These are phyloP conservation scores for Drosophila pachea DNA, from an alignment of 1,140 invertebrate genomes.

Conservation along the genomic window DNA sequence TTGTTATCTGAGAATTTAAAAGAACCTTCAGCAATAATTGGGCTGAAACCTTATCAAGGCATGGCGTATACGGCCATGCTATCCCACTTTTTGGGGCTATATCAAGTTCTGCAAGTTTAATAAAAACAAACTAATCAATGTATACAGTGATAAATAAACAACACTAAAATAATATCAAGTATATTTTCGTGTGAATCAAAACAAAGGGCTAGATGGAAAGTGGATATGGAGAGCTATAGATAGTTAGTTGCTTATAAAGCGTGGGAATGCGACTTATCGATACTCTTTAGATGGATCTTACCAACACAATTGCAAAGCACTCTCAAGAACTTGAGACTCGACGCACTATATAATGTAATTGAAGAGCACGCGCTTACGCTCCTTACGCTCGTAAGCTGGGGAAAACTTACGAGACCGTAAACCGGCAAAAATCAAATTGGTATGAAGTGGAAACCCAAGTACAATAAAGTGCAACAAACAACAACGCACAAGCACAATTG, in stretches of 20 bases:
- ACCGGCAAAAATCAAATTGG: slow-evolving; percentile 33
- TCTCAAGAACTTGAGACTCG: neutral
- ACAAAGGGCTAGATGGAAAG: neutral
- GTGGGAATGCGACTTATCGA: neutral
- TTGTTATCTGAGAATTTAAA: neutral
- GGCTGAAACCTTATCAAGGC: neutral
- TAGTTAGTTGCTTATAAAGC: no score
- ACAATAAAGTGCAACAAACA: slow-evolving; percentile 21
- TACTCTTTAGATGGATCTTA: neutral
- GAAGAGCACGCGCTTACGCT: neutral
- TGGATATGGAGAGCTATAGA: neutral
- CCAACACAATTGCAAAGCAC: neutral
- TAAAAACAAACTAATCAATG: neutral
- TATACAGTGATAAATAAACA: slow-evolving; percentile 4
- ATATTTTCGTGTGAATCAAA: neutral
- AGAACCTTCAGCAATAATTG: neutral
- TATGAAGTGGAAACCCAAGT: slow-evolving; percentile 27
- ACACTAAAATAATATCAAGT: neutral
- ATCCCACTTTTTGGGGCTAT: neutral
- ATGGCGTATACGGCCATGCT: no score
- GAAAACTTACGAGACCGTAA: slow-evolving; percentile 43
- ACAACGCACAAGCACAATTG: slow-evolving; percentile 29
- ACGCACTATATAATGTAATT: slow-evolving; percentile 4
- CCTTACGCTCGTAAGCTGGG: slow-evolving; percentile 6
- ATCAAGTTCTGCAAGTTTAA: neutral